Conservation (phyloP, 2,113 vertebrate species). For the Heterocephalus glaber region DNA sequence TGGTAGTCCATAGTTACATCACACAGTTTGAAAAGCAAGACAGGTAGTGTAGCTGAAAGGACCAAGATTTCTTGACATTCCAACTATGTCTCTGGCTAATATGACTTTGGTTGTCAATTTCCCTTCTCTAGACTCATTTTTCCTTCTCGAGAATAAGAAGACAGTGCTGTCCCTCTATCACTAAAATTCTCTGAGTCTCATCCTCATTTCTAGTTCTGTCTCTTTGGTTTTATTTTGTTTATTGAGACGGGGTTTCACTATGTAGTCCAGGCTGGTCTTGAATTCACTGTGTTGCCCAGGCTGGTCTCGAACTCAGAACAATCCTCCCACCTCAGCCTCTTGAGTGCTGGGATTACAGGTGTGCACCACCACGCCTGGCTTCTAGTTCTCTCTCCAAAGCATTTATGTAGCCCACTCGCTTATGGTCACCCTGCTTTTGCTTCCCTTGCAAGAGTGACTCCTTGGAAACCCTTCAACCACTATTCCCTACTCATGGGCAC, state of each 20-base stretch:
- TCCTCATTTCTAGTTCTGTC: background rate
- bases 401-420: background rate
- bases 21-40: slow-evolving; percentile 1
- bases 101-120: background rate
- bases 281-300: background rate
- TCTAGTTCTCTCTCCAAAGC: background rate
- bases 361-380: background rate
- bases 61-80: slow-evolving; percentile 5
- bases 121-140: background rate
- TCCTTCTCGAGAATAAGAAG: background rate
- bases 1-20: background rate
- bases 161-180: background rate
- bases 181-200: background rate
- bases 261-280: background rate
- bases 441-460: background rate
- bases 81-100: background rate
- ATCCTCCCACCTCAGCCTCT: background rate
- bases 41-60: background rate
- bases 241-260: background rate
- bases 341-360: background rate
- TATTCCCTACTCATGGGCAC: background rate
- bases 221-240: background rate
- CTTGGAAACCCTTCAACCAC: background rate
- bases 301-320: background rate
- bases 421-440: background rate